Conservation (phyloP, 2,888 invertebrate genomes). For the Eupithecia subumbrata region DNA sequence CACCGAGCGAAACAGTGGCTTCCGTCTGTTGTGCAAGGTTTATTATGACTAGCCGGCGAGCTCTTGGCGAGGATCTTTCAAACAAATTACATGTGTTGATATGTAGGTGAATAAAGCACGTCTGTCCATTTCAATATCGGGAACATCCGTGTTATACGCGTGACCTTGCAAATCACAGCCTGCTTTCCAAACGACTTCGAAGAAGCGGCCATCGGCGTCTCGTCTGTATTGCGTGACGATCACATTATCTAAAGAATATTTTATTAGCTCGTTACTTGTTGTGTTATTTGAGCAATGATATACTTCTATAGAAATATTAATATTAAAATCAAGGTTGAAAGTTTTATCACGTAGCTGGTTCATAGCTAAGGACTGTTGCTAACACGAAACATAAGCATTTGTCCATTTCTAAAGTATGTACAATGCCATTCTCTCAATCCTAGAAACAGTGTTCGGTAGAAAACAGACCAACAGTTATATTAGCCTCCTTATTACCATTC, state of each 20-base stretch:
- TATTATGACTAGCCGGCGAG: conserved; percentile 53
- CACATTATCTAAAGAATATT: conserved; percentile 73
- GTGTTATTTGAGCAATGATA: conserved; percentile 55
- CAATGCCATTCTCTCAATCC: conserved; percentile 21
- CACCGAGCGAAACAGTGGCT: conserved; percentile 66
- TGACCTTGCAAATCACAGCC: conserved; percentile 85
- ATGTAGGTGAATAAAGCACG: conserved; percentile 84
- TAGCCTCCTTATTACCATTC: conserved; percentile 57
- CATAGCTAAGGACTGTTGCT: background rate
- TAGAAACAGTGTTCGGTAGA: conserved; percentile 22
- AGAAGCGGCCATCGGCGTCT: conserved; percentile 77
- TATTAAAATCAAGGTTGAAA: background rate
- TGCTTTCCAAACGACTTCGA: conserved; percentile 84
- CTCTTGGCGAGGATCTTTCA: conserved; percentile 74
- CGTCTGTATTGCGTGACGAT: conserved; percentile 76
- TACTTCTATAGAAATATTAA: background rate
- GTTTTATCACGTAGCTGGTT: background rate
- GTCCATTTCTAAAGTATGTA: background rate
- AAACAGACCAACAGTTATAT: conserved; percentile 35
- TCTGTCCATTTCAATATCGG: conserved; percentile 84
- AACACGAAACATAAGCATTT: background rate
- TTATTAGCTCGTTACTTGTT: conserved; percentile 69
- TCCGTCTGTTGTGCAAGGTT: conserved; percentile 65
- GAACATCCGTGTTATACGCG: conserved; percentile 84
- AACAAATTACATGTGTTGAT: conserved; percentile 78